Conservation (phyloP, 2,113 vertebrate species). For the Pardalotus punctatus region DNA sequence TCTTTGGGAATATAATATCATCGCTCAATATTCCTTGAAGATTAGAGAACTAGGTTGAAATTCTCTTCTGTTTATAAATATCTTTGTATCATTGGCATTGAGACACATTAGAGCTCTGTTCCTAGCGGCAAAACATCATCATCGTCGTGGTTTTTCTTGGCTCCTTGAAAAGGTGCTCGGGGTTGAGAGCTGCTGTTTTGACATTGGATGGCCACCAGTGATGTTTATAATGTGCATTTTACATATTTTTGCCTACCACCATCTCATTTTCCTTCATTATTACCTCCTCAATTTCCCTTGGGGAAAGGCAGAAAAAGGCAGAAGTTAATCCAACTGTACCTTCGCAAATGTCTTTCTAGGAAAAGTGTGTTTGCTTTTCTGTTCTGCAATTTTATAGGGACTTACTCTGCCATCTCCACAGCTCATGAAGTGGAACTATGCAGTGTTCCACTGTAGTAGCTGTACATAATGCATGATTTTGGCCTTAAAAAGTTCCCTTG, state of each 20-base stretch:
- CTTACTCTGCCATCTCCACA: slow-evolving; percentile 42
- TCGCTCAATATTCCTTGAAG: neutral
- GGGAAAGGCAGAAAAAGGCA: neutral
- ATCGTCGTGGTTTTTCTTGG: fast-evolving
- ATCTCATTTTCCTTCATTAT: neutral
- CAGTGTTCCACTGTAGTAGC: neutral
- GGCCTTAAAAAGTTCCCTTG: slow-evolving; percentile 8
- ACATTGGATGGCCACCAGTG: neutral
- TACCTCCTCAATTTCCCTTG: neutral
- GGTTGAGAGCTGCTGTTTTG: neutral
- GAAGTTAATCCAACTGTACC: neutral
- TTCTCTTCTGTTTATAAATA: neutral
- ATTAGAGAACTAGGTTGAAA: neutral
- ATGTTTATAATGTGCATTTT: neutral
- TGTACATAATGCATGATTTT: slow-evolving; percentile 52
- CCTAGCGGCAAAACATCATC: neutral
- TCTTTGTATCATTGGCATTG: neutral
- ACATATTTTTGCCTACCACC: neutral
- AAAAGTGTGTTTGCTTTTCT: neutral
- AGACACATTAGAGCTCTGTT: neutral
- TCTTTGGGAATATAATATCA: neutral
- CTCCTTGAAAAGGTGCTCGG: neutral
- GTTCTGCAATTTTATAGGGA: slow-evolving; percentile 9
- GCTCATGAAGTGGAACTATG: slow-evolving; percentile 7
- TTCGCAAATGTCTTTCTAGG: neutral